Evolutionary conservation across 2,113 vertebrate genomes (phyloP), one percentile per base, ranked within the genome.

Genomic region (Jaculus jaculus): DNA sequence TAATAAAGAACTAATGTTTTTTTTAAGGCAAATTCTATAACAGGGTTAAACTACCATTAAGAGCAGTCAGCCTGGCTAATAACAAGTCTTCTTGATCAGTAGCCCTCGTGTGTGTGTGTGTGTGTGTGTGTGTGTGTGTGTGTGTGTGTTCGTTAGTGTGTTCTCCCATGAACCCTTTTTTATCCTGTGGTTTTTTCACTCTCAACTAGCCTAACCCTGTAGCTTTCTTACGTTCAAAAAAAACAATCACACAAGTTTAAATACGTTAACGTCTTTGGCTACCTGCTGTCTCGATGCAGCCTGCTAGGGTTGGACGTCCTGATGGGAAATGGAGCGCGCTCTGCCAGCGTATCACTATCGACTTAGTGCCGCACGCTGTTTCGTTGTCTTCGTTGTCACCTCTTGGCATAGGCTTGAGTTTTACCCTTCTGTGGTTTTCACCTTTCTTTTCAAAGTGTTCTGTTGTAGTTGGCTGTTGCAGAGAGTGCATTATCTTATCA

Each of bases 41-140:
- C 85, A 89, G 79, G 94, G 84, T 95, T 97, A 96, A 97, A 65
- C 24, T 65, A 21, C 91, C 85, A 90, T 28, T 65, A 72, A 92
- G 87, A 96, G 95, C 74, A 96, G 91, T 97, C 92, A 95, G 80
- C 96, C 95, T 98, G 93, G 32, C 91, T 90, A 82, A 65, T 96
- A 89, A 95, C 66, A 86, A 84, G 94, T 78, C 94, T 74, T 94
- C 89, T 20, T 72, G 61, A 95, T 91, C 61, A 94, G 51, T 96
- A 18, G n/a, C 24, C 5, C 85, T 71, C 82, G 65, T 1, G 30
- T 61, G 21, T n/a, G 69, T 78, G 74, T 78, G 60, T 13, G n/a
- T n/a, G n/a, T n/a, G n/a, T n/a, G n/a, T n/a, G n/a, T n/a, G n/a
- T n/a, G n/a, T n/a, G n/a, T n/a, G n/a, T n/a, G 80, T 47, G 68